phyloP scores from a whole-genome alignment of 2,797 vertebrate species.

The Anabas testudineus region DNA sequence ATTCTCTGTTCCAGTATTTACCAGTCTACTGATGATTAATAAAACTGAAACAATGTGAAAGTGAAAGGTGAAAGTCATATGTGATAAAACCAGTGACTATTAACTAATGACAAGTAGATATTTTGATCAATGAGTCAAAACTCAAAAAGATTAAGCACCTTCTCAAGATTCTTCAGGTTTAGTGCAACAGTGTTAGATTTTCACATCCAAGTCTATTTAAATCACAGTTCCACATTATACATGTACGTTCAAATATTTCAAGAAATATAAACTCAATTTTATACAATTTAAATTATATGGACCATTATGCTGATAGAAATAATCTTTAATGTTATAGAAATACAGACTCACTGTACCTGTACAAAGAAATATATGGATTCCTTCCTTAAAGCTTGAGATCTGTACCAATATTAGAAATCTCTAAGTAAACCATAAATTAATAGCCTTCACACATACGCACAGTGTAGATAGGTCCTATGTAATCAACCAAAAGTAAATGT shows the following conservation, averaged over 20 bases:
- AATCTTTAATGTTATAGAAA: neutral
- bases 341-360: neutral
- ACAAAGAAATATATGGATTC: neutral
- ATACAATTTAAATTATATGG: neutral
- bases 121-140: neutral
- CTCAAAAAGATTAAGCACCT: neutral
- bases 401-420: neutral
- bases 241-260: neutral
- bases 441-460: slow-evolving; percentile 35
- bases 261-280: neutral
- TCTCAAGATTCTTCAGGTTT: neutral
- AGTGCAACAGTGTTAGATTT: neutral
- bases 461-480: slow-evolving; percentile 14
- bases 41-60: neutral
- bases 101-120: no score
- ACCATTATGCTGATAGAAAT: neutral
- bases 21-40: slow-evolving; percentile 2
- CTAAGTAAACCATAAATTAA: slow-evolving; percentile 8
- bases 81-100: no score
- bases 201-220: neutral
- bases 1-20: neutral
- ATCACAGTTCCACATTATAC: neutral
- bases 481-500: slow-evolving; percentile 36
- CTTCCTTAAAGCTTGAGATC: neutral
- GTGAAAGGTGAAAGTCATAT: neutral